A percentile compares a stretch with the other conserved stretches of the same genome.
These are phyloP conservation scores for Phylloscopus trochilus DNA, from an alignment of 2,113 vertebrate genomes.

Conservation along the genomic window DNA sequence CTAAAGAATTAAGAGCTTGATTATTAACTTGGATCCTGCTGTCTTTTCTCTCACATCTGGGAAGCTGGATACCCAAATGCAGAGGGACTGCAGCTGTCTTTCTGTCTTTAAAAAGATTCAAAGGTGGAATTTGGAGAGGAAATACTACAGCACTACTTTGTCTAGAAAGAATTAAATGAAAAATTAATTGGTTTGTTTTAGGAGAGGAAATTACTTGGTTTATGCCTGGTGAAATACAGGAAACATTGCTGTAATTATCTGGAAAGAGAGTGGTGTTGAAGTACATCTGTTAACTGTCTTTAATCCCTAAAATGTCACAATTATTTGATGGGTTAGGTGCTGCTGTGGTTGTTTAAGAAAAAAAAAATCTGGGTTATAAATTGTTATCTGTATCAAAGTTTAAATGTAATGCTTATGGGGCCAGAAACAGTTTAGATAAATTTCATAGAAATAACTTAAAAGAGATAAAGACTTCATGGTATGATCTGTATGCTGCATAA, in stretches of 20 bases:
- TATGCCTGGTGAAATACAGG: neutral
- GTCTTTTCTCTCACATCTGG: neutral
- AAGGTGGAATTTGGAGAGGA: neutral
- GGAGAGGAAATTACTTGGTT: constrained; percentile 4
- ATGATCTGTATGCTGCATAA: neutral
- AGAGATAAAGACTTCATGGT: neutral
- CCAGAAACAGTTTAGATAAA: neutral
- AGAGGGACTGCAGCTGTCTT: neutral
- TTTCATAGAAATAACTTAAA: neutral
- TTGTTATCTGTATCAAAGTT: neutral
- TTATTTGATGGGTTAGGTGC: neutral
- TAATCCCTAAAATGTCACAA: neutral
- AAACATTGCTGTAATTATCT: neutral
- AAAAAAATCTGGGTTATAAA: neutral
- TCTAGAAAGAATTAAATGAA: neutral
- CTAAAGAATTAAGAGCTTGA: neutral
- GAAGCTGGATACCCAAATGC: neutral
- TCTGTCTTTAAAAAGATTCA: neutral
- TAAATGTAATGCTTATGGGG: neutral
- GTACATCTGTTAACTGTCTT: neutral
- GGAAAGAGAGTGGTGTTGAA: neutral
- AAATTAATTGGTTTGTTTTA: neutral
- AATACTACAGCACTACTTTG: neutral
- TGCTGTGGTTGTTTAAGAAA: neutral
- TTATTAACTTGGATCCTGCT: neutral